A percentile compares a stretch with the other conserved stretches of the same genome.
Conservation (phyloP, 1,140 invertebrate species). For the Drosophila gunungcola region DNA sequence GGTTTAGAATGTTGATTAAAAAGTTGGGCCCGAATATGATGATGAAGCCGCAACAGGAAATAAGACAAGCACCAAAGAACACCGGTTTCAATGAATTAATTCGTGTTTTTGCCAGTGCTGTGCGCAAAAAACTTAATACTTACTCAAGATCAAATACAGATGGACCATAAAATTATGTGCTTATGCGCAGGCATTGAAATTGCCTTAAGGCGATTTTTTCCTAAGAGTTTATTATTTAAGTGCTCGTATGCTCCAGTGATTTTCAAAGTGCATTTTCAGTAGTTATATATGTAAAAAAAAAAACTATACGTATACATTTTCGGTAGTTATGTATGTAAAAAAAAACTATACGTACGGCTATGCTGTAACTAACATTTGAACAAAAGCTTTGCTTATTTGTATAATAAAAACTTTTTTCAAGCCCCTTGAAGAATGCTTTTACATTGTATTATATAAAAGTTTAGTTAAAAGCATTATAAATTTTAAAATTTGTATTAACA, state of each 20-base stretch:
- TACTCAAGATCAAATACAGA: conserved; percentile 18
- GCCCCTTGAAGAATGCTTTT: too few species aligned
- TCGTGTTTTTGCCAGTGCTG: not conserved
- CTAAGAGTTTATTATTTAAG: not conserved
- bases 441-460: too few species aligned
- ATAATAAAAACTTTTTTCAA: too few species aligned
- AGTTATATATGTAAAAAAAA: not conserved
- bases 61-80: not conserved
- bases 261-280: not conserved
- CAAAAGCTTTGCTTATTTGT: too few species aligned
- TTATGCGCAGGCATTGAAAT: conserved; percentile 24
- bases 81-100: conserved; percentile 21
- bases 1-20: conserved; percentile 50
- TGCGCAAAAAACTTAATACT: not conserved
- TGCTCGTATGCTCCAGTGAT: not conserved
- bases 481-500: too few species aligned
- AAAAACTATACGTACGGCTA: too few species aligned
- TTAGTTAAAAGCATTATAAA: too few species aligned
- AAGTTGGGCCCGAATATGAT: conserved; percentile 36
- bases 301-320: too few species aligned
- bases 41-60: conserved; percentile 33
- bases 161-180: conserved; percentile 16
- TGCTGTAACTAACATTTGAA: too few species aligned
- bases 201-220: not conserved
- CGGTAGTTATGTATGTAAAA: not conserved